These are phyloP conservation scores for Gambusia yucatana DNA, from an alignment of 2,797 vertebrate genomes.

Conservation along the genomic window DNA sequence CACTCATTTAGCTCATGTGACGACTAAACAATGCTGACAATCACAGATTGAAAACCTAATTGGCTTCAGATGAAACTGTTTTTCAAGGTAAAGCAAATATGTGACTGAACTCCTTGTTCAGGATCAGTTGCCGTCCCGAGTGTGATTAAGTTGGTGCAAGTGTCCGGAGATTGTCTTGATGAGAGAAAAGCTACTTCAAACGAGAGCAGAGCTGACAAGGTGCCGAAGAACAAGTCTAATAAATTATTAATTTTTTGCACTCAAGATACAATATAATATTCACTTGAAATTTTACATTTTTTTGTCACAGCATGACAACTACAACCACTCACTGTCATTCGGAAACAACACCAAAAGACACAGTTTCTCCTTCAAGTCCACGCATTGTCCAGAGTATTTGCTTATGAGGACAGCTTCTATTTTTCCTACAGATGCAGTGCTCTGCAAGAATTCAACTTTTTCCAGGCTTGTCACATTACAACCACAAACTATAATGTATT, in stretches of 20 bases:
- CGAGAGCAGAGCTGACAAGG: constrained; percentile 47
- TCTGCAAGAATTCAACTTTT: background rate
- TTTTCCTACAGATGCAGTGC: constrained; percentile 52
- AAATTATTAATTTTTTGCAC: constrained; percentile 47
- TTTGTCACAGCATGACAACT: constrained; percentile 72
- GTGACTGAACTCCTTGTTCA: constrained; percentile 29
- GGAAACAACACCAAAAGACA: constrained; percentile 52
- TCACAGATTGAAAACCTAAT: constrained; percentile 65
- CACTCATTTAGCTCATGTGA: constrained; percentile 55
- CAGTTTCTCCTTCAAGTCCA: constrained; percentile 49
- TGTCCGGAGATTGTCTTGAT: constrained; percentile 67
- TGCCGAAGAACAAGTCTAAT: constrained; percentile 39
- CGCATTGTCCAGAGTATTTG: constrained; percentile 49
- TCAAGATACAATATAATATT: constrained; percentile 63
- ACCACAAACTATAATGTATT: background rate
- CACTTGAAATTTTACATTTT: constrained; percentile 60
- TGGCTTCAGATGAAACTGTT: constrained; percentile 56
- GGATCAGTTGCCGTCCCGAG: constrained; percentile 37
- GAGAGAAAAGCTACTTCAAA: constrained; percentile 54
- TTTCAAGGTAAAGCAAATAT: constrained; percentile 53
- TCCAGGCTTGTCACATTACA: background rate
- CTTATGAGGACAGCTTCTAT: constrained; percentile 49
- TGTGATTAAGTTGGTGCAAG: constrained; percentile 29
- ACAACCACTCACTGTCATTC: constrained; percentile 58
- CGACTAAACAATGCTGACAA: constrained; percentile 66